Evolutionary conservation across 2,797 vertebrate genomes (phyloP), one percentile per base, ranked within the genome.

Genomic region (Enteromius mattozi): DNA sequence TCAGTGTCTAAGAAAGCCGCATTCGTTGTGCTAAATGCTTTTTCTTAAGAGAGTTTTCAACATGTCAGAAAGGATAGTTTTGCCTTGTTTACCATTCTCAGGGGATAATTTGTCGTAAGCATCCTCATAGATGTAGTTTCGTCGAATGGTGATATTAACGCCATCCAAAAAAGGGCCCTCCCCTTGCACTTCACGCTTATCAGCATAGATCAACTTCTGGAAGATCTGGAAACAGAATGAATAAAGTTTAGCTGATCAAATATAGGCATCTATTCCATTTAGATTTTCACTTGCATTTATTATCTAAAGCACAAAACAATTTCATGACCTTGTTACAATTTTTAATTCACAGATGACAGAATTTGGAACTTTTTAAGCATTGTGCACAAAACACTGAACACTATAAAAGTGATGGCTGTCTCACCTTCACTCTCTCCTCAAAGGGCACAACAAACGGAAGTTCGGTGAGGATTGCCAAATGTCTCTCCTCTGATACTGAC

Each of bases 41-140:
- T 56, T 77, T 37, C 8, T 37, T 37, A 54, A 17, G 65, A 65
- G 40, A 68, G 33, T 12, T 72, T 47, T 81, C 70, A 47, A 33
- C 49, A n/a, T 63, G 8, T 82, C 63, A 65, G 14, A 45, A 51
- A 42, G 30, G 30, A 16, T 3, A 21, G 6, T 45, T 80, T 35
- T 87, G 70, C 86, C 70, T 68, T 59, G 61, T 63, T 84, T 95
- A 99, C 98, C 98, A 17, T 99, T 99, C 94, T 99, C 98, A n/a
- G 97, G 98, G 72, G 98, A 99, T 85, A 99, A 96, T 86, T 99
- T 99, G 92, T 99, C 98, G 42, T 99, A 99, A 69, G 98, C 98
- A 76, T 99, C 98, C 91, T 99, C 98, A 83, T 99, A 99, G 92
- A 99, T 99, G 90, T 99, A 99, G 93, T 99, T 99, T 88, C 98